Percentiles rank a stretch among this genome's conserved stretches.
phyloP scores from a whole-genome alignment of 1,140 invertebrate genomes.

The Mylabris phalerata region DNA sequence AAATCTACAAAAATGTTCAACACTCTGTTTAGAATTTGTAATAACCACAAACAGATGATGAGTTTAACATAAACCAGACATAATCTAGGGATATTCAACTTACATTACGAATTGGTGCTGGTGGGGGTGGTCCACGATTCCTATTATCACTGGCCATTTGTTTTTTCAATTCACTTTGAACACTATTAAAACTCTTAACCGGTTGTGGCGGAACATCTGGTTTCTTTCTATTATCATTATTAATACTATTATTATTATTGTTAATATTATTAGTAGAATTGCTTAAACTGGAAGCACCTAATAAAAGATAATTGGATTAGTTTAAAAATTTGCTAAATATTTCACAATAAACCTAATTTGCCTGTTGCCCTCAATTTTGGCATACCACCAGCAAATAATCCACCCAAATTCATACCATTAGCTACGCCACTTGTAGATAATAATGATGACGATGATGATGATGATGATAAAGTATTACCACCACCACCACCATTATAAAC shows the following conservation, averaged over 20 bases:
- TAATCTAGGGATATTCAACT: neutral
- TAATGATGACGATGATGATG: conserved; percentile 33
- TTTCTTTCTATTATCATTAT: conserved; percentile 12
- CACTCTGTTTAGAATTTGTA: too few species aligned
- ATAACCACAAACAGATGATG: too few species aligned
- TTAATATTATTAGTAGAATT: neutral
- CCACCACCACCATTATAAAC: conserved; percentile 40
- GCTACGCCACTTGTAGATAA: conserved; percentile 37
- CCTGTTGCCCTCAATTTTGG: conserved; percentile 78
- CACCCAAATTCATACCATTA: conserved; percentile 58
- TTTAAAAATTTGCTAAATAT: neutral
- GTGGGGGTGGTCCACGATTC: conserved; percentile 35
- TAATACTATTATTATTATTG: conserved; percentile 11
- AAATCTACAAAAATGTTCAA: too few species aligned
- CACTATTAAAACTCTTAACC: conserved; percentile 31
- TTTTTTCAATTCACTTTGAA: conserved; percentile 37
- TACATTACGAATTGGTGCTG: conserved; percentile 30
- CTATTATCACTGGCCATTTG: conserved; percentile 36
- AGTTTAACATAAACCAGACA: too few species aligned
- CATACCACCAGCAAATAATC: conserved; percentile 79
- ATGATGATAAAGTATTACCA: conserved; percentile 26
- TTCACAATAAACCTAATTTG: neutral
- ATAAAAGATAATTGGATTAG: neutral
- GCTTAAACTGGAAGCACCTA: conserved; percentile 3
- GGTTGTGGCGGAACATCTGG: neutral